phyloP scores from a whole-genome alignment of 2,113 vertebrate genomes.

The Phyllopteryx taeniolatus region DNA sequence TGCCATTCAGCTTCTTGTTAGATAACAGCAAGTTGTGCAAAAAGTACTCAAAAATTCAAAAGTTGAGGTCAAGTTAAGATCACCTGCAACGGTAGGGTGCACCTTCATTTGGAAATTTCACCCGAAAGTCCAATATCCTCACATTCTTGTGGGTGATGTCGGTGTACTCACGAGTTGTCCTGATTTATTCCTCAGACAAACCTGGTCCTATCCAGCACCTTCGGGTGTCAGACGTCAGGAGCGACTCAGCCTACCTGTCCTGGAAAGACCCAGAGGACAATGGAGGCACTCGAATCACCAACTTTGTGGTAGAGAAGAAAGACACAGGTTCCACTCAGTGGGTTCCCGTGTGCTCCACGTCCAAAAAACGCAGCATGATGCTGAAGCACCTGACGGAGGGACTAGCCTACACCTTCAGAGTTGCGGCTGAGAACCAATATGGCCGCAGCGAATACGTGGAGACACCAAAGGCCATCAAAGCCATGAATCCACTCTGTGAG shows the following conservation, averaged over 20 bases:
- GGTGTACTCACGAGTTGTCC: not conserved
- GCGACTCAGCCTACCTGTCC: constrained; percentile 93
- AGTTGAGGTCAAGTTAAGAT: not conserved
- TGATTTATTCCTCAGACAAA: constrained; percentile 78
- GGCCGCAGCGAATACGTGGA: constrained; percentile 89
- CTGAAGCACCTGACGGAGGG: constrained; percentile 92
- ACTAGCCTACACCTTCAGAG: constrained; percentile 88
- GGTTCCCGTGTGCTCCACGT: constrained; percentile 89
- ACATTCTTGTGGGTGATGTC: not conserved
- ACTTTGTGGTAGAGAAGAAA: constrained; percentile 95
- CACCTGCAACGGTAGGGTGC: too few relatives aligned
- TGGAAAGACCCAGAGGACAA: constrained; percentile 97
- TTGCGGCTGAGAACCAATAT: constrained; percentile 94
- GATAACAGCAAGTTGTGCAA: not conserved
- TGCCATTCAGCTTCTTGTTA: not conserved
- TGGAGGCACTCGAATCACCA: constrained; percentile 90
- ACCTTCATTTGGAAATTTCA: not conserved
- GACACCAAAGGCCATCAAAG: constrained; percentile 88
- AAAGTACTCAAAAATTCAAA: not conserved
- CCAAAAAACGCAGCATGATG: constrained; percentile 92
- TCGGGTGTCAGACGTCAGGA: constrained; percentile 87
- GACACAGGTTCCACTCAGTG: constrained; percentile 87
- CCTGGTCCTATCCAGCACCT: constrained; percentile 93
- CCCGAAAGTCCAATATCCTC: not conserved
- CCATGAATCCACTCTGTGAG: constrained; percentile 95